Base-by-base conservation (phyloP, 1,140 invertebrate genomes). In the Solen grandis region DNA sequence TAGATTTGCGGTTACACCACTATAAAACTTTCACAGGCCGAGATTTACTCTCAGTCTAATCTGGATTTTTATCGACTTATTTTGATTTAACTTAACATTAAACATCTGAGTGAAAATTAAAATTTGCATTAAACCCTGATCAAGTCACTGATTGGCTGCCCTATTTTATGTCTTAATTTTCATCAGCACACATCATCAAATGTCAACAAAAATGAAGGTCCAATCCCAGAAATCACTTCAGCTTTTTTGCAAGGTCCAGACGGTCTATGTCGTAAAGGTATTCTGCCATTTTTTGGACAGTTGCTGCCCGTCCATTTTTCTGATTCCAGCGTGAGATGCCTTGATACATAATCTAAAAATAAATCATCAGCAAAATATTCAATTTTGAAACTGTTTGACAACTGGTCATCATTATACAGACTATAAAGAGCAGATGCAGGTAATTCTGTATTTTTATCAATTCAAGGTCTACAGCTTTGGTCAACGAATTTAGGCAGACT, bases 291-390 rank as follows among this genome's bases (percentile, higher is more conserved):
- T 16, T 55, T 19, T 29, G 35, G 0, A 63, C 31, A 35, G 69
- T 80, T 22, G 77, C 77, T 52, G n/a, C 31, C 19, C 50, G 50
- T 5, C 68, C 77, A 22, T 63, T 55, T 27, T 57, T 27, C 41
- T 80, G 66, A 13, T 52, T 35, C 77, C 77, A 80, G 8, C 46
- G 36, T 5, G 38, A 46, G 38, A 80, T 50, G 8, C 27, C 69
- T 57, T 80, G 77, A 33, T 80, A 80, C 54, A 72, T 70, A 52
- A 59, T 68, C 75, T 78, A 33, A 14, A 35, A 69, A 78, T 5
- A 38, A 69, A 54, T 60, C 41, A 46, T 10, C 8, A 10, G 41
- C 19, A 8, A 10, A 10, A 19, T 46, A 19, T 10, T 19, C 41
- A 46, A n/a, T n/a, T n/a, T n/a, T 46, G 41, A 10, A 46, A 46